Conservation (phyloP, 2,797 vertebrate genomes). For the Xenops minutus region DNA sequence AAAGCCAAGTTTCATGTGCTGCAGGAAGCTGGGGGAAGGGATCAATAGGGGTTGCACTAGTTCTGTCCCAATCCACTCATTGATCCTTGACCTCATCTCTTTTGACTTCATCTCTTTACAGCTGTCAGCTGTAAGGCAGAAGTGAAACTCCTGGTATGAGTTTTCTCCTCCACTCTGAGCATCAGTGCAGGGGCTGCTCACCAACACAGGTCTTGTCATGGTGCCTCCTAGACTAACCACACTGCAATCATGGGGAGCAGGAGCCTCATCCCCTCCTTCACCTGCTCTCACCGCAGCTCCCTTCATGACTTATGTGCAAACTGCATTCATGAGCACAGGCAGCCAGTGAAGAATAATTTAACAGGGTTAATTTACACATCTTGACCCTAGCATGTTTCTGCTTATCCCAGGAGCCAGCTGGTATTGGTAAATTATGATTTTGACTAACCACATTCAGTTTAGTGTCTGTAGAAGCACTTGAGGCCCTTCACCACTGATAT, state of each 20-base stretch:
- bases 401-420: constrained; percentile 33
- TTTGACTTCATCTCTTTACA: no score
- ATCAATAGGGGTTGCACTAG: not conserved
- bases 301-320: not conserved
- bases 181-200: not conserved
- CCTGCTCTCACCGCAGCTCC: not conserved
- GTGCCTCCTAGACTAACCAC: constrained; percentile 17
- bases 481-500: constrained; percentile 1
- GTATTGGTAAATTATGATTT: constrained; percentile 28
- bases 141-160: not conserved
- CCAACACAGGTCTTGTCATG: not conserved
- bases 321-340: not conserved
- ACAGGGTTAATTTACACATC: not conserved
- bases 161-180: not conserved
- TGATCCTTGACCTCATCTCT: not conserved
- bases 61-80: not conserved
- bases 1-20: not conserved
- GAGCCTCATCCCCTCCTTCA: not conserved
- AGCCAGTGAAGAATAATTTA: not conserved
- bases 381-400: constrained; percentile 43
- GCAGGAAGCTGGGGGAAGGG: not conserved
- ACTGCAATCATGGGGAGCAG: not conserved
- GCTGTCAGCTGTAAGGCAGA: not conserved
- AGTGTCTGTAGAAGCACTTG: constrained; percentile 15
- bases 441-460: constrained; percentile 3